These are phyloP conservation scores for Melieria crassipennis DNA, from an alignment of 2,888 invertebrate species.

Conservation along the genomic window DNA sequence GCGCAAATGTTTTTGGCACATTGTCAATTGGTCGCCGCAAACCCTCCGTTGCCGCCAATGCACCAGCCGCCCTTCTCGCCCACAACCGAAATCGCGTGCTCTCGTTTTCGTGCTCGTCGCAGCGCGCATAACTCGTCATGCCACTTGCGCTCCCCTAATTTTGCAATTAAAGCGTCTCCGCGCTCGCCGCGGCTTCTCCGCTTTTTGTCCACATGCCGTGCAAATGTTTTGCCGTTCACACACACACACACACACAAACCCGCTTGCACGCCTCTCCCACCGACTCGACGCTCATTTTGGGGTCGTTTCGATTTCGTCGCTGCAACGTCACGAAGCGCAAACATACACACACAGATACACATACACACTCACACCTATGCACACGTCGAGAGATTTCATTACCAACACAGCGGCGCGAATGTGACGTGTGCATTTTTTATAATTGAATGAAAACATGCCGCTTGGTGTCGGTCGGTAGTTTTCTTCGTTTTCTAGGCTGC, in stretches of 20 bases:
- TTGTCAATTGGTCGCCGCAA: too few relatives aligned
- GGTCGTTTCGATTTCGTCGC: not conserved
- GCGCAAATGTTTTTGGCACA: too few relatives aligned
- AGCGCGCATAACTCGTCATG: not conserved
- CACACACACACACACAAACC: slow-evolving; percentile 10
- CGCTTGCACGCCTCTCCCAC: not conserved
- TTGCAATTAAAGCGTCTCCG: too few relatives aligned
- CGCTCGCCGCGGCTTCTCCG: too few relatives aligned
- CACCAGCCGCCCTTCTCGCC: too few relatives aligned
- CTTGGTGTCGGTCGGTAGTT: not conserved
- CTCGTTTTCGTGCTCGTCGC: not conserved
- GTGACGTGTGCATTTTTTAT: slow-evolving; percentile 43
- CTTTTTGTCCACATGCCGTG: too few relatives aligned
- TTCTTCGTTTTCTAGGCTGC: too few relatives aligned
- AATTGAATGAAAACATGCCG: slow-evolving; percentile 37
- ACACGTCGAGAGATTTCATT: slow-evolving; percentile 7
- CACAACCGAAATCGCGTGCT: not conserved
- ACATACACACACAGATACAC: not conserved
- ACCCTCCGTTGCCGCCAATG: too few relatives aligned
- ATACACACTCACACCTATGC: slow-evolving; percentile 10
- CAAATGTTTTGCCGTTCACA: not conserved
- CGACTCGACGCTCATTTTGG: not conserved
- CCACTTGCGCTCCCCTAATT: too few relatives aligned
- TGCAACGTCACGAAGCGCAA: not conserved
- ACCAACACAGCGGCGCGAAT: slow-evolving; percentile 39